phyloP scores from a whole-genome alignment of 2,113 vertebrate genomes.

The Dryoscopus gambensis region DNA sequence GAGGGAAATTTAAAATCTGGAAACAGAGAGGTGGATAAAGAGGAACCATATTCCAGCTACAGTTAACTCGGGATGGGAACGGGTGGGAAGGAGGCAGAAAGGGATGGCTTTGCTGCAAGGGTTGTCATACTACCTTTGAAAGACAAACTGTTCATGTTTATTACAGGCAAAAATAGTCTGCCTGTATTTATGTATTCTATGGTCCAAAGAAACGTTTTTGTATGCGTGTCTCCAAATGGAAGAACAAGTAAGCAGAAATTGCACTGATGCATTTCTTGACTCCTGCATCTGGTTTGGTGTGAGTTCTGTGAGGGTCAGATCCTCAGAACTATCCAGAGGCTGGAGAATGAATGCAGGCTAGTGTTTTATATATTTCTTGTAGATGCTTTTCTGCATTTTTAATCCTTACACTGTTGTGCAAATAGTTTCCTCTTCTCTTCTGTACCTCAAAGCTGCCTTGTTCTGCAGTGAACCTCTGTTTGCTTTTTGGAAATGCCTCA shows the following conservation, averaged over 20 bases:
- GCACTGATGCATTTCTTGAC: not conserved
- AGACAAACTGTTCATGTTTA: not conserved
- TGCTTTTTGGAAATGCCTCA: not conserved
- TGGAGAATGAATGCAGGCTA: not conserved
- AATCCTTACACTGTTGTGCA: not conserved
- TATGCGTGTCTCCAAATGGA: not conserved
- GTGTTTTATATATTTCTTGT: not conserved
- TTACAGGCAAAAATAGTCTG: not conserved
- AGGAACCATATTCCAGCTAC: not conserved
- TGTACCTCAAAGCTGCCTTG: not conserved
- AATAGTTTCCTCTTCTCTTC: not conserved
- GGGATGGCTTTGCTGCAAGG: not conserved
- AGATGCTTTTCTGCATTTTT: not conserved
- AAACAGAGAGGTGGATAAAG: not conserved
- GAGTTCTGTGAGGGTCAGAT: not conserved
- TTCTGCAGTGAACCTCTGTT: not conserved
- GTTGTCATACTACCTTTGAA: not conserved
- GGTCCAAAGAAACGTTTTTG: not conserved
- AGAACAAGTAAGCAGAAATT: not conserved
- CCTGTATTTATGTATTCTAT: not conserved
- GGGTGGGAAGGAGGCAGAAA: not conserved
- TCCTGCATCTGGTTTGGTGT: not conserved
- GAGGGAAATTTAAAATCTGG: not conserved
- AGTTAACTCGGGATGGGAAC: accelerated
- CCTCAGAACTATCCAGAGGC: not conserved